A percentile compares a stretch with the other conserved stretches of the same genome.
These are phyloP conservation scores for Crocallis elinguaria DNA, from an alignment of 2,888 invertebrate species.

Conservation along the genomic window DNA sequence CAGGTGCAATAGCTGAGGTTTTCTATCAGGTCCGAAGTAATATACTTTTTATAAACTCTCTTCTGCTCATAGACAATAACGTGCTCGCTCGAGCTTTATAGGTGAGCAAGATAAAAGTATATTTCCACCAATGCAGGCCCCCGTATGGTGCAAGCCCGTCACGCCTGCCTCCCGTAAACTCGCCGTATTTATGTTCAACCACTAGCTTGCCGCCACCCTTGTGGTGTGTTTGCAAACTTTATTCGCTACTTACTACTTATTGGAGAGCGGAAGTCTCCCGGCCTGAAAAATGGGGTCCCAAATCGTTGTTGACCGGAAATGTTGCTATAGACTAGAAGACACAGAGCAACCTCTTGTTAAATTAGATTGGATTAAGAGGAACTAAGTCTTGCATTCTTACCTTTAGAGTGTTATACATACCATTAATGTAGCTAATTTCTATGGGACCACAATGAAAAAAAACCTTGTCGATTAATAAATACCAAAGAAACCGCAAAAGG, in stretches of 20 bases:
- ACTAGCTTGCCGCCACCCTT: conserved; percentile 27
- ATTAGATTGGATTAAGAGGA: too few species aligned
- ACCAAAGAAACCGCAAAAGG: too few species aligned
- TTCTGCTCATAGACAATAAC: conserved; percentile 11
- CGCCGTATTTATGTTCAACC: conserved; percentile 43
- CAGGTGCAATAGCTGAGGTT: too few species aligned
- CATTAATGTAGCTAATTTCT: too few species aligned
- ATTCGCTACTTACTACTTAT: conserved; percentile 41
- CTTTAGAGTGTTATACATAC: too few species aligned
- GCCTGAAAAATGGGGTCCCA: background rate
- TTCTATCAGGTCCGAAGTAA: background rate
- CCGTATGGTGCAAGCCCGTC: conserved; percentile 36
- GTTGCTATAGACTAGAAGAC: too few species aligned
- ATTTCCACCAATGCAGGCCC: conserved; percentile 38
- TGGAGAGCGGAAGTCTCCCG: conserved; percentile 3
- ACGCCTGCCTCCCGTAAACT: conserved; percentile 42
- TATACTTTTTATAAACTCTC: background rate
- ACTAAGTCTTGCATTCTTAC: too few species aligned
- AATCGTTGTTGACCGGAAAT: too few species aligned
- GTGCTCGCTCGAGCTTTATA: background rate
- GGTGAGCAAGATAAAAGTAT: conserved; percentile 22
- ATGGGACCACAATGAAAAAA: too few species aligned
- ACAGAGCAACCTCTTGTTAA: too few species aligned
- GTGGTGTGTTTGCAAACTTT: conserved; percentile 33
- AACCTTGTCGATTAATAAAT: too few species aligned